phyloP scores from a whole-genome alignment of 2,797 vertebrate genomes.

The Pelodytes ibericus region DNA sequence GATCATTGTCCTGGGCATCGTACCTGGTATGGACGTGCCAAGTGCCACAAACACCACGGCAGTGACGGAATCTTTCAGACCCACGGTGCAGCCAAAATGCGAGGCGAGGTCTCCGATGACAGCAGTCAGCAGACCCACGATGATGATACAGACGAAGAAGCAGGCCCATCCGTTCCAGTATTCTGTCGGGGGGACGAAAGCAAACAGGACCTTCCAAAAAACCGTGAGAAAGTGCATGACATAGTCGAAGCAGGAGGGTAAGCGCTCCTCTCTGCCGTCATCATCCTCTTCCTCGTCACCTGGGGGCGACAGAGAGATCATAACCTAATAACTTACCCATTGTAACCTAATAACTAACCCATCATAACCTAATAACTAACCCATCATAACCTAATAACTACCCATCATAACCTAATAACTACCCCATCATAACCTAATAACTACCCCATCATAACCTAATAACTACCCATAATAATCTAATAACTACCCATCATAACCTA shows the following conservation, averaged over 20 bases:
- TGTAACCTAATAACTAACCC: too few species aligned
- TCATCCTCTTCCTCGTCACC: conserved; percentile 85
- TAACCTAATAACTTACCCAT: too few species aligned
- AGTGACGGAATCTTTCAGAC: conserved; percentile 88
- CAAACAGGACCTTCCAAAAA: conserved; percentile 94
- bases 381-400: too few species aligned
- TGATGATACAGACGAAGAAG: conserved; percentile 84
- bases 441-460: too few species aligned
- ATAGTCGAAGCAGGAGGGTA: conserved; percentile 87
- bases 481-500: too few species aligned
- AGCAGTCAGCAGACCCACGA: conserved; percentile 79
- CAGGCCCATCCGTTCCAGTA: conserved; percentile 95
- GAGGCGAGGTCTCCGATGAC: conserved; percentile 92
- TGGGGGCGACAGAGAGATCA: conserved; percentile 44
- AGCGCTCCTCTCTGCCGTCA: conserved; percentile 76
- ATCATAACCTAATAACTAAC: too few species aligned
- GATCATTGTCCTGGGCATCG: background rate
- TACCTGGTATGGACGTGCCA: conserved; percentile 91
- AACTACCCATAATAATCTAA: too few species aligned
- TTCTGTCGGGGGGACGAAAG: conserved; percentile 86
- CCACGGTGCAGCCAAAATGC: conserved; percentile 92
- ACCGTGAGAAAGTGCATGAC: conserved; percentile 89
- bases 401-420: too few species aligned
- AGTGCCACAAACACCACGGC: conserved; percentile 93
- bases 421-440: too few species aligned